These are phyloP conservation scores for Temnothorax nylanderi DNA, from an alignment of 1,140 invertebrate genomes.

Conservation along the genomic window DNA sequence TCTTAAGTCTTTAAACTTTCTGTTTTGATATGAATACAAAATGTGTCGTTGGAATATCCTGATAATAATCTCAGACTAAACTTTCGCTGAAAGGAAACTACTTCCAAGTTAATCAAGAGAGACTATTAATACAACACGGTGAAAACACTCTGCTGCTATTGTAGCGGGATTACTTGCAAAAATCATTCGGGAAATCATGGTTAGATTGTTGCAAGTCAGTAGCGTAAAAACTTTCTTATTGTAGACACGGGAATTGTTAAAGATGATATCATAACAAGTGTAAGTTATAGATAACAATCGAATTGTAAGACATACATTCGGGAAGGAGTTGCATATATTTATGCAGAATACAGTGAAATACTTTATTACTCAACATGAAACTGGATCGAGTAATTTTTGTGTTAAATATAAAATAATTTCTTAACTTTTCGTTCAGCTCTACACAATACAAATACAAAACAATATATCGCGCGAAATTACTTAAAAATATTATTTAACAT, in stretches of 20 bases:
- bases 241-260: background rate
- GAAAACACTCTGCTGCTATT: slow-evolving; percentile 5
- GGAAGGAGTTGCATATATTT: background rate
- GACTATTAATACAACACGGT: background rate
- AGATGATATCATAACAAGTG: background rate
- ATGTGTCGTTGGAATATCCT: background rate
- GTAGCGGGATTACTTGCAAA: slow-evolving; percentile 39
- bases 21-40: background rate
- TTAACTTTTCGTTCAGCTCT: background rate
- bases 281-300: background rate
- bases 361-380: background rate
- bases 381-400: background rate
- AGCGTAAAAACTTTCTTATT: background rate
- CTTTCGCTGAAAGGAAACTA: background rate
- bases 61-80: background rate
- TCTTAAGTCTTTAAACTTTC: background rate
- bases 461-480: background rate
- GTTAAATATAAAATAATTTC: slow-evolving; percentile 1
- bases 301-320: background rate
- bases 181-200: background rate
- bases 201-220: background rate
- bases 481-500: background rate
- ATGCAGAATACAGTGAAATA: background rate
- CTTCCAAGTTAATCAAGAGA: background rate
- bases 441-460: background rate